phyloP scores from a whole-genome alignment of 2,888 invertebrate species.

The Physocephala rufipes region DNA sequence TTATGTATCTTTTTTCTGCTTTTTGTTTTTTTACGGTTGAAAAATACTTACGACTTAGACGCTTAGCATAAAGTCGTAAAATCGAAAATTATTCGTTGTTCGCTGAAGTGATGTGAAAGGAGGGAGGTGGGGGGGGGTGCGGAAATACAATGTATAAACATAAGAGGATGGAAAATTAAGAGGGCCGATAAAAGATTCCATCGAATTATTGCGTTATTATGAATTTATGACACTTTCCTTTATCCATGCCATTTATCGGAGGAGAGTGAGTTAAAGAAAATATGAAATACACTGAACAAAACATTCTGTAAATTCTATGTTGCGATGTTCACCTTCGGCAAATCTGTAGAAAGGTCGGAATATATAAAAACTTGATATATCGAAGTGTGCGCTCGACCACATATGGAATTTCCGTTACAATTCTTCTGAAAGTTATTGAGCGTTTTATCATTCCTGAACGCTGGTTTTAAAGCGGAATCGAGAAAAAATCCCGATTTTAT shows the following conservation, averaged over 20 bases:
- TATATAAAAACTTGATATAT: too few species aligned
- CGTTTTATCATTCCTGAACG: too few species aligned
- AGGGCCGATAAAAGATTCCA: slow-evolving; percentile 18
- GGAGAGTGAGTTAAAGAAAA: slow-evolving; percentile 34
- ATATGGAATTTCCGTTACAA: too few species aligned
- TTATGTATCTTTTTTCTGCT: slow-evolving; percentile 14
- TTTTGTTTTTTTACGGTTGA: slow-evolving; percentile 32
- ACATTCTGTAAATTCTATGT: background rate
- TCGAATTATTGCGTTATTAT: slow-evolving; percentile 52
- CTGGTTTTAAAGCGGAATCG: too few species aligned
- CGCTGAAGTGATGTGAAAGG: background rate
- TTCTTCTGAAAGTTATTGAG: too few species aligned
- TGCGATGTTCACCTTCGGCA: too few species aligned
- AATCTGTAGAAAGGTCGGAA: too few species aligned
- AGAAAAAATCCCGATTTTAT: too few species aligned
- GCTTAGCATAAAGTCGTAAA: slow-evolving; percentile 26
- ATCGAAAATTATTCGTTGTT: slow-evolving; percentile 13
- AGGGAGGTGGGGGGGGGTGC: slow-evolving; percentile 24
- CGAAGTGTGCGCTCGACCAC: too few species aligned
- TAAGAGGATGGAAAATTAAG: slow-evolving; percentile 15
- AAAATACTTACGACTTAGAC: slow-evolving; percentile 16
- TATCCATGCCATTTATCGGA: too few species aligned
- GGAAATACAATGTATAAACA: background rate
- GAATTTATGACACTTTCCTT: slow-evolving; percentile 57
- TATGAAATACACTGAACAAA: slow-evolving; percentile 28